A percentile compares a stretch with the other conserved stretches of the same genome.
Evolutionary conservation across 2,888 invertebrate species (phyloP).

Genomic region (Temnothorax rugatulus): DNA sequence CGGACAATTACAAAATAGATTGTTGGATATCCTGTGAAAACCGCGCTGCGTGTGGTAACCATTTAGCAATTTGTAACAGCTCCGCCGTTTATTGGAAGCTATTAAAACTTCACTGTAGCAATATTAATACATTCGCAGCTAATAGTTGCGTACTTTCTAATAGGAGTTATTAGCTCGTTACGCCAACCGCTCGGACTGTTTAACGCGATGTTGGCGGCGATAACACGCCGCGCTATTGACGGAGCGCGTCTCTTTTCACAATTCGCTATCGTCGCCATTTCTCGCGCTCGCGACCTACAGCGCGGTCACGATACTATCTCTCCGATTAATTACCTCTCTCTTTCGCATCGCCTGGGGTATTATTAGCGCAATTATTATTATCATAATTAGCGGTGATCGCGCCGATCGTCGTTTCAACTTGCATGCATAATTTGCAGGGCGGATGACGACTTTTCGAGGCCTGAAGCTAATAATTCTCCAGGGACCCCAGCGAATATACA

Average conservation of each 20-base stretch:
- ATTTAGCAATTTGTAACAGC: constrained; percentile 49
- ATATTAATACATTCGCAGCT: constrained; percentile 46
- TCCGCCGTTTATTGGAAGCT: constrained; percentile 31
- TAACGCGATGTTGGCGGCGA: constrained; percentile 49
- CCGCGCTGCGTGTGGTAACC: constrained; percentile 27
- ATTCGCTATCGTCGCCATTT: constrained; percentile 56
- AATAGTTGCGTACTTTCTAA: constrained; percentile 48
- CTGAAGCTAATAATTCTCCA: constrained; percentile 28
- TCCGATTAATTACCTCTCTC: constrained; percentile 54
- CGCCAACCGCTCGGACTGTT: constrained; percentile 49
- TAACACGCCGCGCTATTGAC: constrained; percentile 43
- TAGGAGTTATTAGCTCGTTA: constrained; percentile 56
- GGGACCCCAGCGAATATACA: not conserved
- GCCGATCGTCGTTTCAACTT: constrained; percentile 45
- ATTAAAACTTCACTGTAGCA: constrained; percentile 36
- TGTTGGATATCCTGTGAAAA: constrained; percentile 31
- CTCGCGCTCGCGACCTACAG: constrained; percentile 42
- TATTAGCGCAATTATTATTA: constrained; percentile 55
- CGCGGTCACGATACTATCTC: constrained; percentile 48
- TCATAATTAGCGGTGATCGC: constrained; percentile 53
- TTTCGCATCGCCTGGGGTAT: constrained; percentile 24
- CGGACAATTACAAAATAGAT: constrained; percentile 16
- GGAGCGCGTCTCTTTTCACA: constrained; percentile 41
- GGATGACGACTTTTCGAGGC: constrained; percentile 41
- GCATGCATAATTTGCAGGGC: constrained; percentile 43